Conservation (phyloP, 2,888 invertebrate species). For the Osmoderma eremita region DNA sequence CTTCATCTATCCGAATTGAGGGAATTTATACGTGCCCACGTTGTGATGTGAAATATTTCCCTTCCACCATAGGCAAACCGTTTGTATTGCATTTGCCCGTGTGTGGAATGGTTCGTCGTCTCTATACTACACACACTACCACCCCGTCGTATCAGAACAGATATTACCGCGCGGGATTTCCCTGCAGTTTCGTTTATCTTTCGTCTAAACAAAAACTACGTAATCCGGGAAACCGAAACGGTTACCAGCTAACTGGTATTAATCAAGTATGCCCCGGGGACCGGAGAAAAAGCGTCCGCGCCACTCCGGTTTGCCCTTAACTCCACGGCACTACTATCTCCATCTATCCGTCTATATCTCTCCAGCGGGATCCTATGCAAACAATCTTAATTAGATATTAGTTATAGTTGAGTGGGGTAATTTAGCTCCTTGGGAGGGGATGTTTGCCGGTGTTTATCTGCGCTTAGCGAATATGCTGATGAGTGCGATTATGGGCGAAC, state of each 20-base stretch:
- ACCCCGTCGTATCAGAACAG: not conserved
- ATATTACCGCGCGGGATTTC: not conserved
- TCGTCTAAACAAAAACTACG: conserved; percentile 57
- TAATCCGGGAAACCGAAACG: conserved; percentile 56
- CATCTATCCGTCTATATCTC: conserved; percentile 29
- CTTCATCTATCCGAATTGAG: too few relatives aligned
- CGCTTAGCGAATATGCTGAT: not conserved
- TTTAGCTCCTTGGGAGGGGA: not conserved
- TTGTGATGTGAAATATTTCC: too few relatives aligned
- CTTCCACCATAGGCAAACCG: too few relatives aligned
- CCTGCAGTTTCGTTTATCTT: conserved; percentile 56
- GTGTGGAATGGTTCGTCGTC: too few relatives aligned
- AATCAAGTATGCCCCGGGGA: conserved; percentile 57
- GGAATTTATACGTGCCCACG: too few relatives aligned
- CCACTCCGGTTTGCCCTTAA: conserved; percentile 45
- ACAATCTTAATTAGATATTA: conserved; percentile 51
- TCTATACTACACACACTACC: too few relatives aligned
- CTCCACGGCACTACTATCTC: not conserved
- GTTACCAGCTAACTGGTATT: conserved; percentile 55
- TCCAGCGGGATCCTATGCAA: conserved; percentile 48
- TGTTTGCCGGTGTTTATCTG: not conserved
- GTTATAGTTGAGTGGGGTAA: conserved; percentile 43
- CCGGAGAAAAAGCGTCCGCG: conserved; percentile 48
- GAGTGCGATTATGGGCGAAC: too few relatives aligned
- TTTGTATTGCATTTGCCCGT: too few relatives aligned